Conservation (phyloP, 2,888 invertebrate species). For the Ophioninae sp. region DNA sequence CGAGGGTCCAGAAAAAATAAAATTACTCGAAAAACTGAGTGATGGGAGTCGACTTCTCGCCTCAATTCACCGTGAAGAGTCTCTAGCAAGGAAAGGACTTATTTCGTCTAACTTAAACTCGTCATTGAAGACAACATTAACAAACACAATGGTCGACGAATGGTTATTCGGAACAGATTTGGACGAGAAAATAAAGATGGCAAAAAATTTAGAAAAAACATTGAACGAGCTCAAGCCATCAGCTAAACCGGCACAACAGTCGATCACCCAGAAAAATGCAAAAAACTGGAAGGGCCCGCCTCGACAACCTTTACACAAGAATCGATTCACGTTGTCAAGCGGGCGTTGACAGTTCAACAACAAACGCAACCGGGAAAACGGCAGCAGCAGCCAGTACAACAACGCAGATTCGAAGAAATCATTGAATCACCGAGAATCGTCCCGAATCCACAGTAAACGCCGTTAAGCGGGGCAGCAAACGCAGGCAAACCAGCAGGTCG, state of each 20-base stretch:
- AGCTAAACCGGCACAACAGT: not conserved
- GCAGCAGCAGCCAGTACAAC: not conserved
- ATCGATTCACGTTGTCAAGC: not conserved
- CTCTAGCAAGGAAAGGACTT: constrained; percentile 29
- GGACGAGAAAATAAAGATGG: constrained; percentile 34
- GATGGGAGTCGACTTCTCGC: constrained; percentile 45
- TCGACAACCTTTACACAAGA: no score
- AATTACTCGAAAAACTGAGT: constrained; percentile 42
- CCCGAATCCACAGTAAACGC: constrained; percentile 20
- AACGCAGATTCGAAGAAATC: constrained; percentile 29
- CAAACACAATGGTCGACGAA: constrained; percentile 27
- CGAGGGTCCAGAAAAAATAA: no score
- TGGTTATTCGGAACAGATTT: no score
- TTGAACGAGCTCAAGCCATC: constrained; percentile 42
- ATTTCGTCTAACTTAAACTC: constrained; percentile 50
- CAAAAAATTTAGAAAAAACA: constrained; percentile 41
- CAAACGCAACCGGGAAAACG: constrained; percentile 10
- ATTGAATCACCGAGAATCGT: no score
- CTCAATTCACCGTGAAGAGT: constrained; percentile 44
- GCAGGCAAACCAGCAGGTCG: constrained; percentile 58
- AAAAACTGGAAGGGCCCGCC: constrained; percentile 58
- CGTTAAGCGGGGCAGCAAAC: constrained; percentile 19
- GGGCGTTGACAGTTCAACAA: constrained; percentile 20
- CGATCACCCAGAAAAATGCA: constrained; percentile 9
- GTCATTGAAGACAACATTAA: constrained; percentile 45